phyloP scores from a whole-genome alignment of 2,888 invertebrate genomes.

The Rhagium mordax region DNA sequence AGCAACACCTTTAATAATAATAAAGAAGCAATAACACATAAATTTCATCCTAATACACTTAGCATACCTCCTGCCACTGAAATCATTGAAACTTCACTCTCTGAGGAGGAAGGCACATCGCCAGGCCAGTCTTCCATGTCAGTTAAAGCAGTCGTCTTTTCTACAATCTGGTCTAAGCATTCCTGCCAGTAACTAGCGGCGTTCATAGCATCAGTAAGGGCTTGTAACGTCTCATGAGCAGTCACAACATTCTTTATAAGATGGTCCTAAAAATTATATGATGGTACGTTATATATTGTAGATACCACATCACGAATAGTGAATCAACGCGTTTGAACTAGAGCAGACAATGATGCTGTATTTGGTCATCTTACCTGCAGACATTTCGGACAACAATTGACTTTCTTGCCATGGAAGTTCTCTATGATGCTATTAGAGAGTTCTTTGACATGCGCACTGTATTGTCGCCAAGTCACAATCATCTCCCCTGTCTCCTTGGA shows the following conservation, averaged over 20 bases:
- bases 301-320: too few species aligned
- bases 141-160: constrained; percentile 58
- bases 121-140: constrained; percentile 31
- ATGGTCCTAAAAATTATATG: constrained; percentile 52
- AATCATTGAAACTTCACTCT: constrained; percentile 30
- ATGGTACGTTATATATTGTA: background rate
- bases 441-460: constrained; percentile 64
- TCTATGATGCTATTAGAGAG: constrained; percentile 63
- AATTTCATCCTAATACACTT: too few species aligned
- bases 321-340: too few species aligned
- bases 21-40: background rate
- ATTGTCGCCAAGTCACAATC: constrained; percentile 63
- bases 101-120: background rate
- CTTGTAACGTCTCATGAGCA: constrained; percentile 63
- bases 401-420: constrained; percentile 61
- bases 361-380: constrained; percentile 49
- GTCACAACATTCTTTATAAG: constrained; percentile 62
- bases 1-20: too few species aligned
- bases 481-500: constrained; percentile 61
- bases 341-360: background rate
- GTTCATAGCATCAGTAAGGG: constrained; percentile 65
- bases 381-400: constrained; percentile 66
- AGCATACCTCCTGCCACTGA: too few species aligned
- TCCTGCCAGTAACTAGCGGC: constrained; percentile 65
- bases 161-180: constrained; percentile 62